Evolutionary conservation across 2,113 vertebrate genomes (phyloP).

Genomic region (Coptodon rendalli): DNA sequence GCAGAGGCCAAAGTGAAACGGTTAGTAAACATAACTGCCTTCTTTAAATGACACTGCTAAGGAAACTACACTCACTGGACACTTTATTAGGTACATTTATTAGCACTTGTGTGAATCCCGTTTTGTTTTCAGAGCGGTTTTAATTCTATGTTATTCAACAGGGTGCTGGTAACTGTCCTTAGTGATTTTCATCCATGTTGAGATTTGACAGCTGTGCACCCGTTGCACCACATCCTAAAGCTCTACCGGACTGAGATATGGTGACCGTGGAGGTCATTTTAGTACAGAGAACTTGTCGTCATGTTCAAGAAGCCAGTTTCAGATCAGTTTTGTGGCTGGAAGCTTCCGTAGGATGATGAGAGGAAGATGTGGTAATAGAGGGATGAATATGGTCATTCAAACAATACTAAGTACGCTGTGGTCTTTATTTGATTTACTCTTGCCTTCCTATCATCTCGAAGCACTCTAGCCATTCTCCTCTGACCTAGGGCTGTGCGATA

Average conservation of each 20-base stretch:
- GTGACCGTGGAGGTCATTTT: not conserved
- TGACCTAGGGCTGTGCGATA: not conserved
- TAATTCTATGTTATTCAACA: not conserved
- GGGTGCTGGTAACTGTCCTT: not conserved
- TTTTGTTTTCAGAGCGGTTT: not conserved
- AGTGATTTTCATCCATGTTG: not conserved
- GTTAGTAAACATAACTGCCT: not conserved
- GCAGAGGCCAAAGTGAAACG: not conserved
- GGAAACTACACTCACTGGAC: not conserved
- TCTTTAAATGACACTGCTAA: not conserved
- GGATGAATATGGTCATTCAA: not conserved
- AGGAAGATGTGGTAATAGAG: not conserved
- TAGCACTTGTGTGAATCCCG: not conserved
- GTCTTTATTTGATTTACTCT: not conserved
- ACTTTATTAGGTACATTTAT: not conserved
- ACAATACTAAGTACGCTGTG: not conserved
- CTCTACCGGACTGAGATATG: not conserved
- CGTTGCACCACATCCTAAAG: not conserved
- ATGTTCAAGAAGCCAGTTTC: not conserved
- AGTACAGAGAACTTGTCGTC: not conserved
- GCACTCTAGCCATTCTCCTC: not conserved
- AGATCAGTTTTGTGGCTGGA: not conserved
- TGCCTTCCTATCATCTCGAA: not conserved
- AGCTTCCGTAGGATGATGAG: not conserved
- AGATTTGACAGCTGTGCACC: not conserved